Evolutionary conservation across 1,140 invertebrate genomes (phyloP).

Genomic region (Coptotermes formosanus): DNA sequence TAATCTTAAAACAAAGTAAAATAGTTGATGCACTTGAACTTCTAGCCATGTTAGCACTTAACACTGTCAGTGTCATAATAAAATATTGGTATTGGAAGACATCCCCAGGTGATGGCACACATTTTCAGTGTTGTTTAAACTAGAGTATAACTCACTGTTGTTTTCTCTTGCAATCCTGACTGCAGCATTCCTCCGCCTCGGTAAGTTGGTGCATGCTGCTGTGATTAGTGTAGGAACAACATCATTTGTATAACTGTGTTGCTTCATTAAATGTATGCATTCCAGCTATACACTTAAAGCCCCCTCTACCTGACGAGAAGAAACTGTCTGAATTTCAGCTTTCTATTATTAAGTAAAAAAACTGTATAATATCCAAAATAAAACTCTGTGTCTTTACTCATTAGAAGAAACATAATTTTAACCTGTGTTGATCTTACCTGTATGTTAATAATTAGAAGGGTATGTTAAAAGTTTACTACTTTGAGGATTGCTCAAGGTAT

Average conservation of each 20-base stretch:
- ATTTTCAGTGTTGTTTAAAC: not conserved
- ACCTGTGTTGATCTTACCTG: no score
- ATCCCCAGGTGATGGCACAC: not conserved
- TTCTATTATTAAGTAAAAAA: not conserved
- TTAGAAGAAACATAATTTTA: no score
- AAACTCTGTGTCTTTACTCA: no score
- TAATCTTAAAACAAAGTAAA: no score
- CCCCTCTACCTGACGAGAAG: not conserved
- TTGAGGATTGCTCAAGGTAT: no score
- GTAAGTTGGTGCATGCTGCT: conserved; percentile 55
- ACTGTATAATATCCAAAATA: no score
- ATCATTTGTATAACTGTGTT: conserved; percentile 26
- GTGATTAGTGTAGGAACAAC: conserved; percentile 37
- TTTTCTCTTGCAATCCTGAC: conserved; percentile 36
- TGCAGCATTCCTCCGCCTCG: conserved; percentile 66
- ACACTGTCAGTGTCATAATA: no score
- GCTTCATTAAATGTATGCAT: not conserved
- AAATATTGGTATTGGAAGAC: not conserved
- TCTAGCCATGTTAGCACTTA: no score
- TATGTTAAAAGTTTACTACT: no score
- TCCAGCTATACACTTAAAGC: not conserved
- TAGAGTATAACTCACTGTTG: conserved; percentile 22
- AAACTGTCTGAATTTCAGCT: not conserved
- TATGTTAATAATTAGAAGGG: no score
- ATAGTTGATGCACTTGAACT: no score